Evolutionary conservation across 2,113 vertebrate genomes (phyloP).

Genomic region (Istiophorus platypterus): DNA sequence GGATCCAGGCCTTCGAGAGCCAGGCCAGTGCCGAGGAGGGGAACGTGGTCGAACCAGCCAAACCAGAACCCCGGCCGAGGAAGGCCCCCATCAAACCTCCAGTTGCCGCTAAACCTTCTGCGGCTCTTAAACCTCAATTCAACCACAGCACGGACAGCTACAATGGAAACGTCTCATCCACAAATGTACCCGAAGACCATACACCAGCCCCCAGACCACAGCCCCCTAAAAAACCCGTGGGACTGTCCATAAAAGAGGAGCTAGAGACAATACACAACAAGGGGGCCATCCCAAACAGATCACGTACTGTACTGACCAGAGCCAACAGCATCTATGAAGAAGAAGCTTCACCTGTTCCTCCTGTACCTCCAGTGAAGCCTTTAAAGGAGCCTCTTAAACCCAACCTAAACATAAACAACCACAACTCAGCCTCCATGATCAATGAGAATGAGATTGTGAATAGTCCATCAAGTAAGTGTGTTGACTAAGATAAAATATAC

Average conservation of each 20-base stretch:
- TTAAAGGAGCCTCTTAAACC: slow-evolving; percentile 69
- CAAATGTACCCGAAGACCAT: slow-evolving; percentile 67
- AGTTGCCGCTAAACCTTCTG: slow-evolving; percentile 87
- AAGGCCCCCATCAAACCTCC: slow-evolving; percentile 79
- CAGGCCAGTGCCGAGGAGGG: slow-evolving; percentile 79
- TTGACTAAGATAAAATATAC: not conserved
- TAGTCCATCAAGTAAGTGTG: slow-evolving; percentile 66
- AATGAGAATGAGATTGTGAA: slow-evolving; percentile 35
- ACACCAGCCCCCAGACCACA: slow-evolving; percentile 84
- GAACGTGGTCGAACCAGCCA: slow-evolving; percentile 64
- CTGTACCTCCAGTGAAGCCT: slow-evolving; percentile 43
- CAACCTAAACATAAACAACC: slow-evolving; percentile 81
- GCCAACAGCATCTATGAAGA: slow-evolving; percentile 80
- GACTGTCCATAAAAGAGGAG: slow-evolving; percentile 50
- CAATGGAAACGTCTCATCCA: slow-evolving; percentile 31
- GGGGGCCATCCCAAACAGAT: slow-evolving; percentile 52
- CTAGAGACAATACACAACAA: slow-evolving; percentile 55
- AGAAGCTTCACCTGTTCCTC: slow-evolving; percentile 1
- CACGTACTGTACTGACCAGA: slow-evolving; percentile 76
- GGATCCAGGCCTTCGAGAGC: slow-evolving; percentile 93
- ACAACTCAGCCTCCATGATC: slow-evolving; percentile 67
- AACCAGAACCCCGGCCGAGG: slow-evolving; percentile 85
- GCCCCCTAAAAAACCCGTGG: slow-evolving; percentile 81
- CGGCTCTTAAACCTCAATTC: slow-evolving; percentile 82
- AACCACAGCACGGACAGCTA: slow-evolving; percentile 13